Evolutionary conservation across 2,888 invertebrate genomes (phyloP).

Genomic region (Bedellia somnulentella): DNA sequence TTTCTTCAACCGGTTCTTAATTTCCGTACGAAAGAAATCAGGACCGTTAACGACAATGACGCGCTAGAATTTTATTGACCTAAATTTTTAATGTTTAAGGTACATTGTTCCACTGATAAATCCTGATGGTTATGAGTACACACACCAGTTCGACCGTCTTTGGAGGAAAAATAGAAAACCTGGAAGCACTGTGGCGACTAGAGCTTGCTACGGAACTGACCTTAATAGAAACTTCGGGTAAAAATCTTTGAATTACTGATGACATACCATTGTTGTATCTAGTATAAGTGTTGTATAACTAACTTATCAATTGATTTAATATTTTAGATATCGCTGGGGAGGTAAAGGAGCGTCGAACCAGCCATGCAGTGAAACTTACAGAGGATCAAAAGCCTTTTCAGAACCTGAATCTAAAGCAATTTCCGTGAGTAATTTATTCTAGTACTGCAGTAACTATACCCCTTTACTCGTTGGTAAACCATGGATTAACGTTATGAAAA

Average conservation of each 20-base stretch:
- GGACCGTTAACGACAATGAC: too few species aligned
- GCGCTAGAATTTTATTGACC: too few species aligned
- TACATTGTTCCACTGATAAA: conserved; percentile 76
- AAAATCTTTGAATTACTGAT: conserved; percentile 3
- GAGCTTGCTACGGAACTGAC: conserved; percentile 72
- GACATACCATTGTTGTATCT: not conserved
- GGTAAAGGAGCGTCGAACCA: conserved; percentile 80
- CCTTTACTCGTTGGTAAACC: too few species aligned
- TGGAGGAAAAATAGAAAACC: conserved; percentile 81
- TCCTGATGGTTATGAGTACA: conserved; percentile 88
- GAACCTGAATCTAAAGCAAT: conserved; percentile 82
- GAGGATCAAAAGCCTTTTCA: conserved; percentile 80
- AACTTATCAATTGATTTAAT: conserved; percentile 6
- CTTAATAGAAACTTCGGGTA: conserved; percentile 85
- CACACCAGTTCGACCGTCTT: conserved; percentile 75
- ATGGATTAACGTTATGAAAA: too few species aligned
- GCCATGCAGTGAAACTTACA: conserved; percentile 82
- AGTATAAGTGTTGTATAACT: not conserved
- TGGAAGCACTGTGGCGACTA: conserved; percentile 33
- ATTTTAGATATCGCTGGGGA: conserved; percentile 76
- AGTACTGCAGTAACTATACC: too few species aligned
- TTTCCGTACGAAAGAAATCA: too few species aligned
- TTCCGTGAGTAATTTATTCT: conserved; percentile 39
- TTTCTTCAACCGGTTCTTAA: too few species aligned
- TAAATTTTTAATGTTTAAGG: too few species aligned